Conservation (phyloP, 2,888 invertebrate genomes). For the Odontomyia ornata region DNA sequence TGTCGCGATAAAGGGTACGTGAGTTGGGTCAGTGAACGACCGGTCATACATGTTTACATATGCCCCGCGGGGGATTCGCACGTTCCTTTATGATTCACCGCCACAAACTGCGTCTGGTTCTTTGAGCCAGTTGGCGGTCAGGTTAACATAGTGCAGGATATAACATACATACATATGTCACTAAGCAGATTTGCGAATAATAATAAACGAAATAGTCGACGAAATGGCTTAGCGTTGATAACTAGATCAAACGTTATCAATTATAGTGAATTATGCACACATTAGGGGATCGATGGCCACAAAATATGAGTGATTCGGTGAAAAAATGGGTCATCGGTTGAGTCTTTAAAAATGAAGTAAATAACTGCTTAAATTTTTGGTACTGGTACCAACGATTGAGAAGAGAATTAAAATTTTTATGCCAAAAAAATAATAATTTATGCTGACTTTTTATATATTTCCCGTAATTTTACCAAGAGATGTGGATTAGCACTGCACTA, state of each 20-base stretch:
- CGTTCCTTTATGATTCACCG: conserved; percentile 33
- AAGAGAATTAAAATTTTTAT: too few relatives aligned
- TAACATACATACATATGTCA: not conserved
- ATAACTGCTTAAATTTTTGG: too few relatives aligned
- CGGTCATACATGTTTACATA: conserved; percentile 32
- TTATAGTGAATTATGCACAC: not conserved
- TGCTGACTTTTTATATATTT: too few relatives aligned
- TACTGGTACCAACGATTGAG: too few relatives aligned
- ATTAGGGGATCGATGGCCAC: not conserved
- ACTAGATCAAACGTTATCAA: conserved; percentile 19
- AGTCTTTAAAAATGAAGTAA: too few relatives aligned
- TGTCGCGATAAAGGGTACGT: conserved; percentile 27
- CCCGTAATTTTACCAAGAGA: too few relatives aligned
- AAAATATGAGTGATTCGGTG: not conserved
- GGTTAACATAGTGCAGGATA: not conserved
- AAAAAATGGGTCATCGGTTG: too few relatives aligned
- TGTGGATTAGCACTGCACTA: too few relatives aligned
- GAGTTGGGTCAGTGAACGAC: conserved; percentile 39
- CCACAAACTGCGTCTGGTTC: not conserved
- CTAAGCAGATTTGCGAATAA: conserved; percentile 7
- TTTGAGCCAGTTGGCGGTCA: not conserved
- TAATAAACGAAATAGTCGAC: not conserved
- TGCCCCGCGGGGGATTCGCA: conserved; percentile 8
- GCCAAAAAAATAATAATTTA: too few relatives aligned
- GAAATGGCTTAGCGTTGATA: conserved; percentile 16